Evolutionary conservation across 2,888 invertebrate genomes (phyloP), one percentile per base, ranked within the genome.

Genomic region (Drosophila acutilabella): DNA sequence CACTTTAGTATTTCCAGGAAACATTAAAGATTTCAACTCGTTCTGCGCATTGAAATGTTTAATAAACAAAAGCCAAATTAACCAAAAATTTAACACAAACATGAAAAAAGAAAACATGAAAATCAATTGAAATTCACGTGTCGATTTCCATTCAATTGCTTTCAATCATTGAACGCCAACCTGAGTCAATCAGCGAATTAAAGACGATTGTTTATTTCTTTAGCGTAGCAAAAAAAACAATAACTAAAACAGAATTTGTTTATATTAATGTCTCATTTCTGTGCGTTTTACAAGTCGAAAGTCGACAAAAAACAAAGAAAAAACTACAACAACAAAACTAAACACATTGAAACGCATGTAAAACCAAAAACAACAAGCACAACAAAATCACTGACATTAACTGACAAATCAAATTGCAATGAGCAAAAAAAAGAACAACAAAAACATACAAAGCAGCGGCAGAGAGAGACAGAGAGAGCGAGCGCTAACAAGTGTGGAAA

Each of bases 1-100:
- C 54, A 64, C 65, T 82, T 80, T 60, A 42, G 62, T 64, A 70
- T 88, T 86, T 86, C 88, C 83, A 66, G 86, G 80, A 88, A 83
- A 73, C 57, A 78, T 76, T 68, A 73, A 75, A 71, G 48, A 60
- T 67, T 67, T 71, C 69, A 65, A 33, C 26, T 53, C 52, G 56
- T 65, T 50, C 30, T 36, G 52, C 44, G 68, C 72, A 61, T 33
- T 47, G 58, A 69, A 72, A 68, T 71, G 64, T 71, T 71, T 50
- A 54, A 68, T 87, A 84, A 84, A 84, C 83, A 87, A 84, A 75
- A 61, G 52, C 30, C 26, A 18, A 52, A 59, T 44, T 64, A 75
- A 85, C 64, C 64, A 64, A 78, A 20, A 58, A 65, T 30, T 61
- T 50, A 50, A 69, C 59, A 53, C 26, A 47, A 61, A 57, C 16